Evolutionary conservation across 37 sponge, comb jelly and placozoan species (phyloP).

Genomic region (Corticium candelabrum): DNA sequence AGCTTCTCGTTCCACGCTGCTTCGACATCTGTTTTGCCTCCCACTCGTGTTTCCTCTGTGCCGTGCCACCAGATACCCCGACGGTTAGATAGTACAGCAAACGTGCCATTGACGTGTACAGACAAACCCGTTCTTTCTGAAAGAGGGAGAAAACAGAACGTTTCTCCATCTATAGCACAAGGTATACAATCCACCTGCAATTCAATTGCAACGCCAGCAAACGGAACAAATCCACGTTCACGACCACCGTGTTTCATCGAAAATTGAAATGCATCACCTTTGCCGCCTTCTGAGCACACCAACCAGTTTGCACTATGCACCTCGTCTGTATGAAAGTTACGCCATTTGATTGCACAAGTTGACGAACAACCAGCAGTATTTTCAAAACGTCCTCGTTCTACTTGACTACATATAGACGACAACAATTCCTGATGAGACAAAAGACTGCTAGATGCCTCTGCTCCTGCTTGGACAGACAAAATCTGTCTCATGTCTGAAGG

Average conservation of each 20-base stretch:
- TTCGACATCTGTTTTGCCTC: neutral
- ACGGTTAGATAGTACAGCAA: slow-evolving; percentile 40
- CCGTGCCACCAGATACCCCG: slow-evolving; percentile 34
- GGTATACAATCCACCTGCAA: neutral
- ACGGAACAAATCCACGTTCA: neutral
- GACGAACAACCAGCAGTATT: neutral
- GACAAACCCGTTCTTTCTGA: slow-evolving; percentile 30
- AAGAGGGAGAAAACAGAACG: slow-evolving; percentile 41
- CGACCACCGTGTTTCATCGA: too few species aligned
- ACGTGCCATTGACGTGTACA: slow-evolving; percentile 41
- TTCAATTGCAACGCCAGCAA: neutral
- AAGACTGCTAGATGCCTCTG: neutral
- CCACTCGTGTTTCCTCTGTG: neutral
- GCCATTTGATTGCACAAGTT: neutral
- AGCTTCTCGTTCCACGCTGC: slow-evolving; percentile 28
- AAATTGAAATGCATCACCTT: neutral
- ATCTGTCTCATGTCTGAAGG: neutral
- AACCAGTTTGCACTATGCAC: neutral
- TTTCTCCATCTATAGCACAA: slow-evolving; percentile 11
- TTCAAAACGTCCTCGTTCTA: neutral
- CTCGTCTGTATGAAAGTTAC: too few species aligned
- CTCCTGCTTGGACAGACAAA: neutral
- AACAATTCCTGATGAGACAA: neutral
- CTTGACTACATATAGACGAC: neutral
- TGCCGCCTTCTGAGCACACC: neutral